These are phyloP conservation scores for Elgaria multicarinata DNA, from an alignment of 2,113 vertebrate genomes.

Conservation along the genomic window DNA sequence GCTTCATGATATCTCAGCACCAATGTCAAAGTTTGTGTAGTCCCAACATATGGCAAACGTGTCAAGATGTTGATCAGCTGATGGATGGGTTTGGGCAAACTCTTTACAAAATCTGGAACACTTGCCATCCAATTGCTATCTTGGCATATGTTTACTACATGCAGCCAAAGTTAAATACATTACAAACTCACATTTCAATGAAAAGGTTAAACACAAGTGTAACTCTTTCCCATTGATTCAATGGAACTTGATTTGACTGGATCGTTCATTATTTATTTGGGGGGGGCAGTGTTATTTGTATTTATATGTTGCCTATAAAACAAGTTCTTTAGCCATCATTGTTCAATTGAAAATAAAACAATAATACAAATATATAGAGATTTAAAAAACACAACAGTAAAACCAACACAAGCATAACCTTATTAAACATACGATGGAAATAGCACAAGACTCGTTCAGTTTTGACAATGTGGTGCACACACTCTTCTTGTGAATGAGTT, in stretches of 20 bases:
- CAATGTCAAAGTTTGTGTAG: not conserved
- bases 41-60: not conserved
- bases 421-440: not conserved
- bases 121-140: not conserved
- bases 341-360: no score
- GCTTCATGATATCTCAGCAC: not conserved
- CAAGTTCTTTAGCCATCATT: no score
- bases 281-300: no score
- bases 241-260: not conserved
- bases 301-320: no score
- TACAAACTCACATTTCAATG: not conserved
- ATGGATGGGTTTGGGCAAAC: not conserved
- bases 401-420: not conserved
- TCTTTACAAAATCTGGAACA: not conserved
- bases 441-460: not conserved
- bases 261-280: not conserved
- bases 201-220: not conserved
- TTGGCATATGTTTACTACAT: not conserved
- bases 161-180: not conserved
- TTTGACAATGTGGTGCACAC: not conserved
- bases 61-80: not conserved
- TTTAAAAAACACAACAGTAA: no score
- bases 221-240: not conserved
- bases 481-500: slow-evolving; percentile 10
- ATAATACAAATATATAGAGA: no score